phyloP scores from a whole-genome alignment of 2,888 invertebrate genomes.

The Latrodectus hesperus region DNA sequence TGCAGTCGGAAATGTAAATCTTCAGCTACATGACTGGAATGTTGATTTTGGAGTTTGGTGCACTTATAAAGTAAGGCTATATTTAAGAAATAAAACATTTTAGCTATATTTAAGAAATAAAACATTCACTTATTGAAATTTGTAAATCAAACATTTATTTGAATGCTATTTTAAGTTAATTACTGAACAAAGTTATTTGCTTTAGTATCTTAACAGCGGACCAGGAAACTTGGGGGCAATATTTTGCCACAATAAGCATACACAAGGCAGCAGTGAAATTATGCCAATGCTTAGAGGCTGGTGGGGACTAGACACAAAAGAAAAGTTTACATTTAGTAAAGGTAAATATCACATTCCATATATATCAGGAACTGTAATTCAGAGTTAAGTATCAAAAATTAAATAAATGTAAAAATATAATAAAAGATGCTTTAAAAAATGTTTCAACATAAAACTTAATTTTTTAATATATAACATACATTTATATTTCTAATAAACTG shows the following conservation, averaged over 20 bases:
- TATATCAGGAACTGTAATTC: not conserved
- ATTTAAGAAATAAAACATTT: too few species aligned
- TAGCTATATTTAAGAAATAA: too few species aligned
- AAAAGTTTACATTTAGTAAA: constrained; percentile 78
- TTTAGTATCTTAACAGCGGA: constrained; percentile 77
- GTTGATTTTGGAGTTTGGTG: constrained; percentile 81
- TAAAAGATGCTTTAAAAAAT: not conserved
- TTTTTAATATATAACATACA: too few species aligned
- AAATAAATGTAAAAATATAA: not conserved
- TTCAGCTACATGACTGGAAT: constrained; percentile 78
- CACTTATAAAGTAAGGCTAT: constrained; percentile 77
- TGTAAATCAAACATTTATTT: too few species aligned
- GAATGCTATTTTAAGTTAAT: too few species aligned
- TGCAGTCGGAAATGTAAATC: constrained; percentile 78
- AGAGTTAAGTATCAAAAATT: not conserved
- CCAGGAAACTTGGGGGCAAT: constrained; percentile 77
- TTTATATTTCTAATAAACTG: too few species aligned
- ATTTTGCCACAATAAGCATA: constrained; percentile 77
- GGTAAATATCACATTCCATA: constrained; percentile 72
- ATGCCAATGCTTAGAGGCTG: constrained; percentile 78
- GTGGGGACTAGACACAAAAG: constrained; percentile 78
- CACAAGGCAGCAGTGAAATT: constrained; percentile 68
- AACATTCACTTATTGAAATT: too few species aligned
- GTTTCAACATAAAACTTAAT: too few species aligned
- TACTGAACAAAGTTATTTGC: not conserved